Base-by-base conservation (phyloP, 2,888 invertebrate species). In the Spilosoma lubricipeda region DNA sequence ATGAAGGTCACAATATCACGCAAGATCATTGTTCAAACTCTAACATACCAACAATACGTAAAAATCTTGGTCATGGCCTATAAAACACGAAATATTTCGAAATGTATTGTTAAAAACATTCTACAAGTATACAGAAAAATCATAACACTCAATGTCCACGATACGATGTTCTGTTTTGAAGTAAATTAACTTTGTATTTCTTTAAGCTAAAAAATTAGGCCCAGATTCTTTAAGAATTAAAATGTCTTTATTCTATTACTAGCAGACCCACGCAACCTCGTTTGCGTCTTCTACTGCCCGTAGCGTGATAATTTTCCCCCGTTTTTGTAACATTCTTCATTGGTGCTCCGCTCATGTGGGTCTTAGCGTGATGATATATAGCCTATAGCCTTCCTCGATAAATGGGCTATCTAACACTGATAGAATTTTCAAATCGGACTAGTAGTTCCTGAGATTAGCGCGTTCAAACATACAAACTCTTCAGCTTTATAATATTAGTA, bases 101-200 rank as follows among this genome's bases (percentile, higher is more conserved):
- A 63, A 11, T 70, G 72, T 67, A 59, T 66, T 73, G 67, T 71
- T 30, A 63, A 33, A 56, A 20, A 59, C 2, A 71, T 63, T 74
- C 68, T 8, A 70, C 59, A 48, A 56, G 66, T 67, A 39, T 39
- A 11, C 39, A 11, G 39, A 39, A 13, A 74, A 63, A 65, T 36
- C 71, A 56, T 15, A 65, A n/a, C 18, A 11, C 74, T 39, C 63
- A 65, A 56, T 67, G 77, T 71, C 83, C 83, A 33, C 83, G 78
- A 83, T 81, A 77, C 66, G 71, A 63, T 63, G 70, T 23, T 75
- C 70, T 72, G 66, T 75, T 70, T 67, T 77, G 48, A 80, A 73
- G 82, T 64, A 69, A 79, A 70, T 81, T 30, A 69, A 74, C 73
- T 65, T 52, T 48, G 15, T 18, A 56, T 75, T 80, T 74, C 52